These are phyloP conservation scores for Meteorus sp. DNA, from an alignment of 1,140 invertebrate genomes.

Conservation along the genomic window DNA sequence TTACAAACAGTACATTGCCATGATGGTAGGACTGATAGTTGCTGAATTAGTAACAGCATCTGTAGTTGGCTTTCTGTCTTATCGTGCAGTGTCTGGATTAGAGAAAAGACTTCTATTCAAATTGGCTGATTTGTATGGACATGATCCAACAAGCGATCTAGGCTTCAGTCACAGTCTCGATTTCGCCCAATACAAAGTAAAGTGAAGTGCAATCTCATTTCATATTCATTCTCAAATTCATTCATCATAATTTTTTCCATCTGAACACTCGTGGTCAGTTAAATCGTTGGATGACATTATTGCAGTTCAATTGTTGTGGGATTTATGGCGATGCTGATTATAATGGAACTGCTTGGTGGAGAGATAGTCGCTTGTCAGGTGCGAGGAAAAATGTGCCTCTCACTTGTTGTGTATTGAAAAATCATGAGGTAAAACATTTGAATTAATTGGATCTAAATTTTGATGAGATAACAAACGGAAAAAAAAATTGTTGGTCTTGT, in stretches of 20 bases:
- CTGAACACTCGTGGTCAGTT: not conserved
- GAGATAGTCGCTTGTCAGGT: slow-evolving; percentile 45
- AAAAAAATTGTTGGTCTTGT: no score
- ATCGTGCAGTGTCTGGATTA: slow-evolving; percentile 49
- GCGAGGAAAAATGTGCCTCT: slow-evolving; percentile 49
- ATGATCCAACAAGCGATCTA: slow-evolving; percentile 44
- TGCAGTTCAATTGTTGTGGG: slow-evolving; percentile 64
- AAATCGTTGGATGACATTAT: slow-evolving; percentile 22
- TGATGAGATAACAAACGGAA: slow-evolving; percentile 12
- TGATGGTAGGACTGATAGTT: slow-evolving; percentile 56
- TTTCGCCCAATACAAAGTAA: slow-evolving; percentile 60
- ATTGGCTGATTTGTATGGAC: slow-evolving; percentile 53
- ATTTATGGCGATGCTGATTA: slow-evolving; percentile 59
- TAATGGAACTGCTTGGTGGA: slow-evolving; percentile 58
- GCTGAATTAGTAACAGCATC: slow-evolving; percentile 45
- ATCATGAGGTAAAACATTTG: slow-evolving; percentile 44
- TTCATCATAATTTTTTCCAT: not conserved
- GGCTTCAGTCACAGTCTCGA: slow-evolving; percentile 59
- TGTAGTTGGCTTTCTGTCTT: slow-evolving; percentile 47
- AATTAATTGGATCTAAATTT: slow-evolving; percentile 34
- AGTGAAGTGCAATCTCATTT: not conserved
- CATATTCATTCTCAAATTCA: not conserved
- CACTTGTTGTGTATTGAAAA: slow-evolving; percentile 58
- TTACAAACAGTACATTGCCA: slow-evolving; percentile 58
- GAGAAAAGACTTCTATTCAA: slow-evolving; percentile 50